Base-by-base conservation (phyloP, 2,113 vertebrate species). In the Muntiacus muntjak region DNA sequence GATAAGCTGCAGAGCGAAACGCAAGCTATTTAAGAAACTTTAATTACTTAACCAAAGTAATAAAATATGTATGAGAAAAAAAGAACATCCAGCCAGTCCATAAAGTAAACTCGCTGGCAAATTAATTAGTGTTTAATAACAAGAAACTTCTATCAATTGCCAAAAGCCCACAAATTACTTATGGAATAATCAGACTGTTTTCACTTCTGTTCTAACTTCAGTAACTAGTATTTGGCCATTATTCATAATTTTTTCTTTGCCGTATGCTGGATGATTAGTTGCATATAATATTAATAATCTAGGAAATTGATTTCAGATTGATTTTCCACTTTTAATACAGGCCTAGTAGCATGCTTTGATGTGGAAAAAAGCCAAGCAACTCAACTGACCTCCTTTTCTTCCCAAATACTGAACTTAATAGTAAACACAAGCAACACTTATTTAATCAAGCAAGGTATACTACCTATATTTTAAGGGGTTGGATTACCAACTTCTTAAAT, bases 31-130 rank as follows among this genome's bases (percentile, higher is more conserved):
- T 84, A n/a, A 92, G 74, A 92, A 92, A 97, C 60, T 94, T 98
- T 96, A 95, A 97, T 97, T 97, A 97, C 95, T 92, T 94, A 86
- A 71, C 94, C 76, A 52, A 97, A 93, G 87, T 94, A 47, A 96
- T 97, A 93, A 98, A 97, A 93, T 93, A 96, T 94, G 89, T 82
- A 98, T 87, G 94, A 97, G 87, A 36, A 52, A 90, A 52, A 95
- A 83, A 78, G 93, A 95, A 71, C 60, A 62, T 47, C 76, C 64
- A 89, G 67, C 60, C 87, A 95, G 86, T 93, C 90, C 76, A 93
- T 93, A 89, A 94, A 91, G 74, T 54, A 95, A 97, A 92, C 85
- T 50, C 79, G 79, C 52, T 85, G 74, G 74, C 95, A 97, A 96
- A 95, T 97, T 97, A 96, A 96, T 97, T 96, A 92, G 90, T 26